Evolutionary conservation across 2,113 vertebrate species (phyloP).

Genomic region (Malurus elegans): DNA sequence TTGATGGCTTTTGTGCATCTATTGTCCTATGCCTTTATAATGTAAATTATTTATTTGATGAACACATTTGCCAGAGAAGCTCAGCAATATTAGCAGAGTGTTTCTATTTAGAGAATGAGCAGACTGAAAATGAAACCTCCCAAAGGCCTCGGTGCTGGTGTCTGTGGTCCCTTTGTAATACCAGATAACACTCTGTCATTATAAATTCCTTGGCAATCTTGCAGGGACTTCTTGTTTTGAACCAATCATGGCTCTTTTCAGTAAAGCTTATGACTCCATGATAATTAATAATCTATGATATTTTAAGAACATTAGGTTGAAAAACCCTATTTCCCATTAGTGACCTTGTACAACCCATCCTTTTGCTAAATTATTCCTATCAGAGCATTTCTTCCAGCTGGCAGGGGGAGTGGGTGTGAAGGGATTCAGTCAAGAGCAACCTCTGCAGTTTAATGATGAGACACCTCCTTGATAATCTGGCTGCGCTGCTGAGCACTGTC

Average conservation of each 20-base stretch:
- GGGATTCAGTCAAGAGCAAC: neutral
- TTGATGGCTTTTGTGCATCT: constrained; percentile 36
- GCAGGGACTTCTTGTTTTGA: neutral
- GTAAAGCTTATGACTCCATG: constrained; percentile 4
- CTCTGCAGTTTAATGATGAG: neutral
- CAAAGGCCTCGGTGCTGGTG: neutral
- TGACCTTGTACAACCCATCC: neutral
- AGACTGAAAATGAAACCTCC: constrained; percentile 7
- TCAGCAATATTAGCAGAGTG: neutral
- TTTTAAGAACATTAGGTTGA: constrained; percentile 18
- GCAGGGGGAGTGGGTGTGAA: neutral
- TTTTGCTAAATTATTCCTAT: neutral
- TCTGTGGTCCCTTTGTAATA: neutral
- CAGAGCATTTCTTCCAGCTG: neutral
- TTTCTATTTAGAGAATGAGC: neutral
- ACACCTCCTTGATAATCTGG: neutral
- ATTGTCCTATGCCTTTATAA: constrained; percentile 42
- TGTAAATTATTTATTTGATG: constrained; percentile 71
- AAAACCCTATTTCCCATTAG: constrained; percentile 49
- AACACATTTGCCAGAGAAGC: constrained; percentile 38
- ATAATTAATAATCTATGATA: constrained; percentile 63
- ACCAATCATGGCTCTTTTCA: neutral
- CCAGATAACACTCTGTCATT: neutral
- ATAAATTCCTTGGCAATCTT: constrained; percentile 3
- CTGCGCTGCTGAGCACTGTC: neutral